Evolutionary conservation across 2,113 vertebrate species (phyloP), one percentile per base, ranked within the genome.

Genomic region (Rhizomys pruinosus): DNA sequence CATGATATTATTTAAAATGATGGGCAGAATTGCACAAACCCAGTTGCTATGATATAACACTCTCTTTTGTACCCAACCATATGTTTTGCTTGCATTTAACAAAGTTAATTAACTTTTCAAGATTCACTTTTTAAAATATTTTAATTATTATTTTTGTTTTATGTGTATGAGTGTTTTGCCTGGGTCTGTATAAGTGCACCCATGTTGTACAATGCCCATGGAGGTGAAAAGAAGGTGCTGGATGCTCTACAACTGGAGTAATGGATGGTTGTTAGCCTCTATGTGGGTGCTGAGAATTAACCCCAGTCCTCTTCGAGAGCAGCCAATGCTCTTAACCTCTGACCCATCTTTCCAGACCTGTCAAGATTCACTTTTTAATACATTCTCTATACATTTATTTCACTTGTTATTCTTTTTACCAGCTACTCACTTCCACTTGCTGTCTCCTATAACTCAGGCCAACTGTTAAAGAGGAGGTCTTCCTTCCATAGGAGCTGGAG

Each of bases 1-100:
- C 22, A 61, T 68, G 84, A 13, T 59, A 80, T 92, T 63, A 68
- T 68, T 92, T 74, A 78, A 64, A 47, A 71, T 90, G 84, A 90
- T 29, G 13, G 47, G 20, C 32, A 84, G 84, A 72, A 74, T 87
- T 84, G 23, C 66, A 1, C 57, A 73, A n/a, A 17, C 12, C 13
- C 47, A 55, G 27, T 3, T 19, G 11, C 4, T 29, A 13, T 39
- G 16, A 11, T 39, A 71, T 74, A 73, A 74, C 17, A 39, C 57
- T 64, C 10, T 39, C 27, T 86, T 59, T 94, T 71, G 69, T 23
- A 63, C 32, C 44, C 57, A 13, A 47, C 3, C 85, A 82, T 44
- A 77, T 92, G 13, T 68, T 87, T 94, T 72, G 44, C 34, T 89
- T 88, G 6, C 37, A 47, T 42, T 87, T 72, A 32, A 91, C 59